Percentiles rank a stretch among this genome's conserved stretches.
Evolutionary conservation across 2,113 vertebrate species (phyloP).

Genomic region (Halcyon malimbica): DNA sequence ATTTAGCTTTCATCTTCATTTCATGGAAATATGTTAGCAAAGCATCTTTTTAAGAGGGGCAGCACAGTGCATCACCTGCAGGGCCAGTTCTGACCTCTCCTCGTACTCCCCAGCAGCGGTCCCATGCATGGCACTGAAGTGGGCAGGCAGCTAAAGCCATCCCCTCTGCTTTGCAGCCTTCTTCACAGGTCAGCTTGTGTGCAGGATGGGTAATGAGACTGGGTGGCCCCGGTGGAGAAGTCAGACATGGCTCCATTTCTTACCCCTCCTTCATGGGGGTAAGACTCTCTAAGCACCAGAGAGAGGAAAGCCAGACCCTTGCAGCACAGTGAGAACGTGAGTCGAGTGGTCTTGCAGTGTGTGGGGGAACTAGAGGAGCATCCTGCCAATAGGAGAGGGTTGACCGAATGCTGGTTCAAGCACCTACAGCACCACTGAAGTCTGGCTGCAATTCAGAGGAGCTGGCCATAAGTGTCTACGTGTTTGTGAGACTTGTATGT

Average conservation of each 20-base stretch:
- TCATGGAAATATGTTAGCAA: not conserved
- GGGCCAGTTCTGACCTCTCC: not conserved
- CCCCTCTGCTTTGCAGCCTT: not conserved
- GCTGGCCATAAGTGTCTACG: not conserved
- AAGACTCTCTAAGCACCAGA: not conserved
- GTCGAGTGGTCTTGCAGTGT: not conserved
- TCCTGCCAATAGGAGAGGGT: fast-evolving
- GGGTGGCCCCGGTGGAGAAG: not conserved
- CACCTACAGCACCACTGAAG: not conserved
- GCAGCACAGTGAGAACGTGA: not conserved
- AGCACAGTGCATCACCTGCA: not conserved
- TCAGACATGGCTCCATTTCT: not conserved
- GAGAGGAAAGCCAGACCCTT: not conserved
- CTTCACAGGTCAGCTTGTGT: not conserved
- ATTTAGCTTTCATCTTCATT: not conserved
- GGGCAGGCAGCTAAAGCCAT: not conserved
- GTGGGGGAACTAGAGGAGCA: not conserved
- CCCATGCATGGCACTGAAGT: not conserved
- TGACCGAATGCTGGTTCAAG: not conserved
- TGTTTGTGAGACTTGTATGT: not conserved
- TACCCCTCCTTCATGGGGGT: fast-evolving
- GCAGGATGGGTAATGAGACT: not conserved
- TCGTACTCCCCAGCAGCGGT: not conserved
- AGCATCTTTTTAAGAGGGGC: not conserved
- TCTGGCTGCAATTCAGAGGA: not conserved